Base-by-base conservation (phyloP, 2,113 vertebrate species). In the Alaudala cheleensis region DNA sequence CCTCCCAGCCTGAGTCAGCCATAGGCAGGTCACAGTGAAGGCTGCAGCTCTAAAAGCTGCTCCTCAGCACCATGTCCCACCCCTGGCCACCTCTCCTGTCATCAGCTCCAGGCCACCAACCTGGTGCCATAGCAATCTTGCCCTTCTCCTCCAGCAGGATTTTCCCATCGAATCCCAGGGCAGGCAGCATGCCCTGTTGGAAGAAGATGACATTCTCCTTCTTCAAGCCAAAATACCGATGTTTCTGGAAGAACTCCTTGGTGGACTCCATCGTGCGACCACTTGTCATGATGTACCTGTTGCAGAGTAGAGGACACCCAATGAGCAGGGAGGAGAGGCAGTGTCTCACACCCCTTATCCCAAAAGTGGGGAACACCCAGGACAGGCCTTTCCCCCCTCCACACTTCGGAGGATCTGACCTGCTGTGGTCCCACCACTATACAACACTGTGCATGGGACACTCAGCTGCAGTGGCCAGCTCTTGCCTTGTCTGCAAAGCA, bases 221-320 rank as follows among this genome's bases (percentile, higher is more conserved):
- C 34, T 98, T 97, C 86, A 99, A 96, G 53, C 99, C 99, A 92
- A 99, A 99, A 94, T 98, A 98, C 40, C 86, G 97, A 93, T 99
- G 98, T n/a, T 92, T 98, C 33, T 94, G 89, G 93, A 99, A 99
- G 96, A 99, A 99, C 9, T 98, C 98, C 91, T 98, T 97, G 8
- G 99, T 99, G 37, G 98, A 97, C 28, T 98, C 98, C 99, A 99
- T 99, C 11, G 99, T 99, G 73, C 99, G 97, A 34, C 99, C 99
- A 10, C 99, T 99, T 56, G 99, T 99, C 99, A 99, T 99, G 79
- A 99, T 99, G 96, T 99, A 99, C 99, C 99, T 99, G 85, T 23
- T 10, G 19, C 74, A 91, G 92, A 37, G 79, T 17, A 65, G 31
- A 83, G 47, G 47, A n/a, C n/a, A 72, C 6, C 1, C 4, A 2